A percentile compares a stretch with the other conserved stretches of the same genome.
These are phyloP conservation scores for Drosophila hamatofila DNA, from an alignment of 2,888 invertebrate species.

Conservation along the genomic window DNA sequence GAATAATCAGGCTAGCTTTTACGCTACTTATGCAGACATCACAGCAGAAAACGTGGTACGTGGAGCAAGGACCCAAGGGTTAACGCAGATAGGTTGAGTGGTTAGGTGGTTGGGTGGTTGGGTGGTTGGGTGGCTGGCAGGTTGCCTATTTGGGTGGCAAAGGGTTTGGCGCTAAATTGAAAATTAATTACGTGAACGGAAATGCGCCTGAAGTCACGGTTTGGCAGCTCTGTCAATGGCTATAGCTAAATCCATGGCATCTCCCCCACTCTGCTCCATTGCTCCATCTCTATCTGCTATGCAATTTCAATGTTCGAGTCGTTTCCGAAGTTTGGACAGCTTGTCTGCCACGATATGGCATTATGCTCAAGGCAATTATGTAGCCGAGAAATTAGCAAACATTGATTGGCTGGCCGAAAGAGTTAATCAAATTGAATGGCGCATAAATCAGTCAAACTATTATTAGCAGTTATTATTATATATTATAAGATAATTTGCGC, in stretches of 20 bases:
- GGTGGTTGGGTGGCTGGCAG: background rate
- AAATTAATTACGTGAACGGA: constrained; percentile 69
- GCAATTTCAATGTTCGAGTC: constrained; percentile 14
- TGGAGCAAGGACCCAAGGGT: background rate
- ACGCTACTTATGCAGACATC: constrained; percentile 18
- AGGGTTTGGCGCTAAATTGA: constrained; percentile 51
- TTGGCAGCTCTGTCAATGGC: constrained; percentile 36
- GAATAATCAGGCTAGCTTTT: constrained; percentile 28
- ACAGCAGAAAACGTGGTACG: constrained; percentile 5
- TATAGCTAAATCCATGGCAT: constrained; percentile 12
- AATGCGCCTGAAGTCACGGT: constrained; percentile 47
- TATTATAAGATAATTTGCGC: background rate
- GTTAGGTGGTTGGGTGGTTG: background rate
- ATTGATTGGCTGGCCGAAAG: constrained; percentile 6
- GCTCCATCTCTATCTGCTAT: background rate
- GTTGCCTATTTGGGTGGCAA: background rate
- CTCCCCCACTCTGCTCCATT: constrained; percentile 3
- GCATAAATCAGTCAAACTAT: background rate
- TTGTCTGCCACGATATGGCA: constrained; percentile 15
- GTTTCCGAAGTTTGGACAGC: constrained; percentile 23
- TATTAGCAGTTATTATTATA: background rate
- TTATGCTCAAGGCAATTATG: constrained; percentile 37
- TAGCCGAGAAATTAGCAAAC: constrained; percentile 6
- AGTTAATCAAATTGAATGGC: constrained; percentile 14
- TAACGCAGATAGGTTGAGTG: too few species aligned